phyloP scores from a whole-genome alignment of 1,140 invertebrate genomes.

The Scaptomyza hsui region DNA sequence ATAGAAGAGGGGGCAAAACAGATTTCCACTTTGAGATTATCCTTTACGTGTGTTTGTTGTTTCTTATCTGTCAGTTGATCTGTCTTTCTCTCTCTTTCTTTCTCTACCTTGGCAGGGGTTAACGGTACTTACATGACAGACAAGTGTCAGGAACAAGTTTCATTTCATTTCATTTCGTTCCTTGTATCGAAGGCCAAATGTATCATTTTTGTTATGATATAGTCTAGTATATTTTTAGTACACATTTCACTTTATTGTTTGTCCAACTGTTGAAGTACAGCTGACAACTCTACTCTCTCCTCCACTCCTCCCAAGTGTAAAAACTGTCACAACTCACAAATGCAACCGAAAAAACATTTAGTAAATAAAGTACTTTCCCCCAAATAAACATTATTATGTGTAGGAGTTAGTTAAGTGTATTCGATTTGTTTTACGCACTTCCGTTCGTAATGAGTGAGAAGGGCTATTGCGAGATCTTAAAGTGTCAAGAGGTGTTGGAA shows the following conservation, averaged over 20 bases:
- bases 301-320: constrained; percentile 30
- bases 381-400: constrained; percentile 16
- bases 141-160: constrained; percentile 40
- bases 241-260: constrained; percentile 25
- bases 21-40: constrained; percentile 69
- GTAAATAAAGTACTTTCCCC: constrained; percentile 40
- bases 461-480: constrained; percentile 11
- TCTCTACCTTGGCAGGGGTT: too few species aligned
- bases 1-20: constrained; percentile 1
- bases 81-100: too few species aligned
- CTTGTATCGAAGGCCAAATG: constrained; percentile 19
- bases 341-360: too few species aligned
- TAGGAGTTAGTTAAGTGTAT: constrained; percentile 37
- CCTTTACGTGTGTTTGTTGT: background rate
- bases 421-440: constrained; percentile 36
- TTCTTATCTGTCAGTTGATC: constrained; percentile 7
- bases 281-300: constrained; percentile 13
- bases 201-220: constrained; percentile 10
- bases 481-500: constrained; percentile 54
- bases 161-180: constrained; percentile 2
- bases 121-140: constrained; percentile 28
- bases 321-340: constrained; percentile 42
- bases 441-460: constrained; percentile 45
- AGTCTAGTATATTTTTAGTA: constrained; percentile 10
- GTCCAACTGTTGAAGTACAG: constrained; percentile 24